Conservation (phyloP, 2,113 vertebrate species). For the Microtus oregoni region DNA sequence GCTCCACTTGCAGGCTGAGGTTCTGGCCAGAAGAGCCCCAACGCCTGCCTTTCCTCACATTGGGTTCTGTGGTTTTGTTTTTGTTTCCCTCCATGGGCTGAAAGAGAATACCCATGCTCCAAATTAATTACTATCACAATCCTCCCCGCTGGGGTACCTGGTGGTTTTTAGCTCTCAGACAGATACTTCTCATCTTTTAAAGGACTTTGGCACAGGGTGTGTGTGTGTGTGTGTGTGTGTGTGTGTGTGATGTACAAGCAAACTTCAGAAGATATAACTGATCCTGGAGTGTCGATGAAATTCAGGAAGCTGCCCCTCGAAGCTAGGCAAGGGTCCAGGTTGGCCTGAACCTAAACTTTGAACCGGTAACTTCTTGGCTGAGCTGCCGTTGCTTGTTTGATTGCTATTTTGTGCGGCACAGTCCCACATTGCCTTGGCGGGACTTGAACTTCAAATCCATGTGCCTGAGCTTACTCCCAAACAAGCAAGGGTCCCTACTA, state of each 20-base stretch:
- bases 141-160: not conserved
- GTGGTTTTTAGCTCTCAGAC: not conserved
- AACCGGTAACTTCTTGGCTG: not conserved
- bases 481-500: not conserved
- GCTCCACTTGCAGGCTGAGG: not conserved
- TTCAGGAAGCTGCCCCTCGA: not conserved
- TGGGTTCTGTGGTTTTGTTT: not conserved
- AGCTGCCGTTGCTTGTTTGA: not conserved
- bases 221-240: too few species aligned
- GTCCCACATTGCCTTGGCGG: not conserved
- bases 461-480: not conserved
- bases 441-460: not conserved
- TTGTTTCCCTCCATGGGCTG: not conserved
- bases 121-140: not conserved
- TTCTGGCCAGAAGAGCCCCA: not conserved
- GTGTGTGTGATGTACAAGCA: not conserved
- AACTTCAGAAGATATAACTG: not conserved
- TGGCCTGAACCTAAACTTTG: not conserved
- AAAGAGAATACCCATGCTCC: not conserved
- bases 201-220: not conserved
- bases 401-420: too few species aligned
- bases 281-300: slow-evolving; percentile 26
- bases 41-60: not conserved
- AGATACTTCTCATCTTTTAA: slow-evolving; percentile 7
- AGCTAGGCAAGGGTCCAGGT: not conserved